These are phyloP conservation scores for Argyresthia albistria DNA, from an alignment of 2,888 invertebrate genomes.

Conservation along the genomic window DNA sequence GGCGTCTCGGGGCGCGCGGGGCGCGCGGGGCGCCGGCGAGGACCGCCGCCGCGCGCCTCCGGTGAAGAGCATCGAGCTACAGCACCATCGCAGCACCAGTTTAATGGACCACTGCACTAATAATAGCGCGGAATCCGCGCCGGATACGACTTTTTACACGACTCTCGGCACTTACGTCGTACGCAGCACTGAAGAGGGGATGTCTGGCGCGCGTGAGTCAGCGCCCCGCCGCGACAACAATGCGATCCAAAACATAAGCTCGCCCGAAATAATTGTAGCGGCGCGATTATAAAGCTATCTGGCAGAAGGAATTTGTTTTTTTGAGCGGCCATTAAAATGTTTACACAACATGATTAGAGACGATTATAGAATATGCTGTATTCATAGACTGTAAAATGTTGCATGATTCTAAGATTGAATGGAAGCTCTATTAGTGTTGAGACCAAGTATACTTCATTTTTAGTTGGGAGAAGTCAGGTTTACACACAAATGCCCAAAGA, in stretches of 20 bases:
- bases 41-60: slow-evolving; percentile 66
- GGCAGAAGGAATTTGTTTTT: too few relatives aligned
- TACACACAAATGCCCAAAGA: too few relatives aligned
- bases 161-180: slow-evolving; percentile 69
- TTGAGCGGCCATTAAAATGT: too few relatives aligned
- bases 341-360: too few relatives aligned
- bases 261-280: neutral
- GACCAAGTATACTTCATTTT: too few relatives aligned
- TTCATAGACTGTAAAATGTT: too few relatives aligned
- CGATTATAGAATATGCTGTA: too few relatives aligned
- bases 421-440: too few relatives aligned
- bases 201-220: slow-evolving; percentile 59
- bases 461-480: too few relatives aligned
- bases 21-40: slow-evolving; percentile 49
- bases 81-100: slow-evolving; percentile 10
- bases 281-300: too few relatives aligned
- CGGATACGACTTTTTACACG: slow-evolving; percentile 71
- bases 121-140: slow-evolving; percentile 14
- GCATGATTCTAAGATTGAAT: too few relatives aligned
- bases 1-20: slow-evolving; percentile 28
- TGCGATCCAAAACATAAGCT: neutral
- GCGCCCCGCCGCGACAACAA: slow-evolving; percentile 18
- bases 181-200: slow-evolving; percentile 52
- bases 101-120: too few relatives aligned
- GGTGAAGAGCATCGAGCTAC: slow-evolving; percentile 56